Base-by-base conservation (phyloP, 2,113 vertebrate genomes). In the Tonatia bakeri region DNA sequence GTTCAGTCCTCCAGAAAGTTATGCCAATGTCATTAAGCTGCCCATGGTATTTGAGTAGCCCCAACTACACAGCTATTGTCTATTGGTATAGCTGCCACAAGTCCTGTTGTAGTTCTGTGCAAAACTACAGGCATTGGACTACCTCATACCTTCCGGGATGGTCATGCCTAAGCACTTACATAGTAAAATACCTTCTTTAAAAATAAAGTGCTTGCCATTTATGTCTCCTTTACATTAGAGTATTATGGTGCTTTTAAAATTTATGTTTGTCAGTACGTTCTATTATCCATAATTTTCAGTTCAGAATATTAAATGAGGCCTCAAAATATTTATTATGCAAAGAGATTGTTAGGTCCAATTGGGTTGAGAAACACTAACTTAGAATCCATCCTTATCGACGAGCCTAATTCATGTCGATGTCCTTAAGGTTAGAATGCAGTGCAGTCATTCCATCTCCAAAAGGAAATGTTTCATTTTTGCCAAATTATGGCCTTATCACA, bases 261-360 rank as follows among this genome's bases (percentile, higher is more conserved):
- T 54, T 92, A 90, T 82, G 22, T 90, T 77, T 95, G 54, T 73
- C 89, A 65, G 50, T 69, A 95, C 24, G 4, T 90, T 52, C 59
- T 83, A 87, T 56, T 93, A 87, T 31, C 47, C 76, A 75, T 80
- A 54, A 31, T 36, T 77, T 75, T 95, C 87, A 86, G 75, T 87
- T 97, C 61, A 96, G 64, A 45, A 96, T 87, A 81, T 69, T 80
- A 89, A 89, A 85, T 93, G 52, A 65, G 7, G 31, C 11, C 45
- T 82, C 94, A 73, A 84, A 93, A 75, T 91, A 75, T 96, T 91
- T 93, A 93, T 88, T 91, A 93, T 91, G 94, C 95, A 61, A 93
- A 87, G 67, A 31, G 17, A 80, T 87, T 91, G 50, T 81, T 88
- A 81, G 9, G 47, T 83, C 61, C 22, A 19, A 79, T 24, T 43